Evolutionary conservation across 2,888 invertebrate genomes (phyloP).

Genomic region (Steromphala cineraria): DNA sequence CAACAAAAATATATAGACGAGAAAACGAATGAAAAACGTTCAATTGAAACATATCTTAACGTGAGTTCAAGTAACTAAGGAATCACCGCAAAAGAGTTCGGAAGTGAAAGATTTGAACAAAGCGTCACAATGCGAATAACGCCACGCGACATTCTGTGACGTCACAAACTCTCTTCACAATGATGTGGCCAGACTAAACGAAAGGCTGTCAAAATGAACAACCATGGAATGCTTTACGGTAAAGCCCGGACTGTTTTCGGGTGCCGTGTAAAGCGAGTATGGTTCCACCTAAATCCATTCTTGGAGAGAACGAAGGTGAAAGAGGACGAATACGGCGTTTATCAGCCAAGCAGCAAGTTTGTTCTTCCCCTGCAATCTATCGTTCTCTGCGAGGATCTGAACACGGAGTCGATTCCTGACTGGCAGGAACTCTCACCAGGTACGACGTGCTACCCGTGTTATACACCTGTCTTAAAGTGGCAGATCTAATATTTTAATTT

Average conservation of each 20-base stretch:
- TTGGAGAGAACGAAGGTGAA: constrained; percentile 31
- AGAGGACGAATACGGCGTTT: constrained; percentile 5
- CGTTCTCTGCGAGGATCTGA: constrained; percentile 21
- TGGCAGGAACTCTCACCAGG: constrained; percentile 31
- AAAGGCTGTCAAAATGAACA: neutral
- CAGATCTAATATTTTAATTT: too few relatives aligned
- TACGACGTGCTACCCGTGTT: too few relatives aligned
- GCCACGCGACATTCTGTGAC: neutral
- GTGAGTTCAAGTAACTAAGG: too few relatives aligned
- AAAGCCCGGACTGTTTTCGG: constrained; percentile 28
- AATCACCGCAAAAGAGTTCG: too few relatives aligned
- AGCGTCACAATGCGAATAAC: too few relatives aligned
- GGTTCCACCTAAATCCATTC: constrained; percentile 44
- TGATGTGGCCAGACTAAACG: neutral
- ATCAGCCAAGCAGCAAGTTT: constrained; percentile 21
- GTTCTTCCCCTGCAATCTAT: neutral
- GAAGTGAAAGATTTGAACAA: too few relatives aligned
- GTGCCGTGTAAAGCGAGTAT: constrained; percentile 40
- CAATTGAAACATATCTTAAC: too few relatives aligned
- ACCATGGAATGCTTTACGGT: neutral
- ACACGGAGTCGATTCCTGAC: constrained; percentile 20
- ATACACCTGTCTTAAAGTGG: too few relatives aligned
- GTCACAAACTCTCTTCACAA: neutral
- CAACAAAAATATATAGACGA: too few relatives aligned
- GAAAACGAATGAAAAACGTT: too few relatives aligned